phyloP scores from a whole-genome alignment of 1,140 invertebrate species.

The Drosophila ohnishii region DNA sequence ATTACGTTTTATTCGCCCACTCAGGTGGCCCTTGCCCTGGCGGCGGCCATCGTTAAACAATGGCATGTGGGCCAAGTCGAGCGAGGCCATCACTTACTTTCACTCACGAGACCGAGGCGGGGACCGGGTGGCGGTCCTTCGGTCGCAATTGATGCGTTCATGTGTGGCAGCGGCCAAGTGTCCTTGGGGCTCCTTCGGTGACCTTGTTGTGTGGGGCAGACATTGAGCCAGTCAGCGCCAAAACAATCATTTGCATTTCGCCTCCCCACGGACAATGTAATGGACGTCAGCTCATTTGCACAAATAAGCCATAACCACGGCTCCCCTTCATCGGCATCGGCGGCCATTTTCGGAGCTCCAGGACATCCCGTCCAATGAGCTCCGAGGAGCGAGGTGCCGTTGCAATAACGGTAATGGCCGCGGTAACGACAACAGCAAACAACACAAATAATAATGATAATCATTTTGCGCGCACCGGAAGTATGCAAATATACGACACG shows the following conservation, averaged over 20 bases:
- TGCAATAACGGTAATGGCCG: slow-evolving; percentile 76
- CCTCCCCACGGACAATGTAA: slow-evolving; percentile 68
- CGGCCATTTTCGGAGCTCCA: slow-evolving; percentile 54
- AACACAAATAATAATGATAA: slow-evolving; percentile 81
- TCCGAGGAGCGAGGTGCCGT: slow-evolving; percentile 46
- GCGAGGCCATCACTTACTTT: slow-evolving; percentile 51
- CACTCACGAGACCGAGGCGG: slow-evolving; percentile 14
- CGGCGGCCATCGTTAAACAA: slow-evolving; percentile 31
- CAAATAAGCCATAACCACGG: slow-evolving; percentile 77
- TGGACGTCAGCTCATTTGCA: slow-evolving; percentile 75
- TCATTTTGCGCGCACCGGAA: slow-evolving; percentile 78
- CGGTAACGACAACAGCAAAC: slow-evolving; percentile 77
- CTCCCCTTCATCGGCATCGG: slow-evolving; percentile 23
- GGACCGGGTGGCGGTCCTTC: slow-evolving; percentile 10
- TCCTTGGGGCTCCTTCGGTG: slow-evolving; percentile 46
- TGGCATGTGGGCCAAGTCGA: slow-evolving; percentile 19
- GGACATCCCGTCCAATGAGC: slow-evolving; percentile 9
- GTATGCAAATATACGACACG: slow-evolving; percentile 77
- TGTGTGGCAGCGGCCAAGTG: slow-evolving; percentile 4
- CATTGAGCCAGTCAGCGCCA: slow-evolving; percentile 48
- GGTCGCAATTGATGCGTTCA: slow-evolving; percentile 48
- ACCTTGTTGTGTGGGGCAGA: slow-evolving; percentile 52
- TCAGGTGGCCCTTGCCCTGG: slow-evolving; percentile 19
- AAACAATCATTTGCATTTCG: slow-evolving; percentile 73
- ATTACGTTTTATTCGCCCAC: slow-evolving; percentile 18